Conservation (phyloP, 2,888 invertebrate genomes). For the Campoplex nolae region DNA sequence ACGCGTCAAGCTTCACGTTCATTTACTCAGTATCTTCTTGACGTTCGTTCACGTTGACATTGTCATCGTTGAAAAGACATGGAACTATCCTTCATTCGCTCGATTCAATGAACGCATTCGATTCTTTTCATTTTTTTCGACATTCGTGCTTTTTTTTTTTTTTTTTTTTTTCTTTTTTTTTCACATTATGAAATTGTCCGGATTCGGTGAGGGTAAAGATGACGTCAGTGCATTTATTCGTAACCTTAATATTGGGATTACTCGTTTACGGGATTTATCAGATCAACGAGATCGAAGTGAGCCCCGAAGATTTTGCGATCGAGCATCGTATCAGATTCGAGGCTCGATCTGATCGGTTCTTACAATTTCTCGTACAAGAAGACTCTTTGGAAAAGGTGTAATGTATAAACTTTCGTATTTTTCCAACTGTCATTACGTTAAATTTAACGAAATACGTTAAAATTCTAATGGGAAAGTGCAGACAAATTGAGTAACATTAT, state of each 20-base stretch:
- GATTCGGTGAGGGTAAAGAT: slow-evolving; percentile 2
- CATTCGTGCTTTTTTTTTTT: not conserved
- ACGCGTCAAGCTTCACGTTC: not conserved
- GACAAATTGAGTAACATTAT: not conserved
- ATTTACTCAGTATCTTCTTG: not conserved
- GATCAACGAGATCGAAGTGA: slow-evolving; percentile 71
- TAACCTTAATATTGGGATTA: slow-evolving; percentile 32
- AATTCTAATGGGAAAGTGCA: not conserved
- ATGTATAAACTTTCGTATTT: not conserved
- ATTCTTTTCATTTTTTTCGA: not conserved
- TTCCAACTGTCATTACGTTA: not conserved
- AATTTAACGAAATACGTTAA: too few species aligned
- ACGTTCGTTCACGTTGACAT: not conserved
- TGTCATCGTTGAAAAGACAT: not conserved
- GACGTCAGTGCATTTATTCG: slow-evolving; percentile 52
- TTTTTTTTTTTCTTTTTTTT: not conserved
- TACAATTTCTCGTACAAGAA: slow-evolving; percentile 72
- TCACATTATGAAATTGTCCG: slow-evolving; percentile 39
- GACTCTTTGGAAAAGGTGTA: slow-evolving; percentile 76
- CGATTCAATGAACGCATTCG: not conserved
- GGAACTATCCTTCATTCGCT: not conserved
- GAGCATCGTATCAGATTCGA: slow-evolving; percentile 71
- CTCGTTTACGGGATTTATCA: slow-evolving; percentile 60
- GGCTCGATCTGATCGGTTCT: slow-evolving; percentile 69
- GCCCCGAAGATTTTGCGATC: slow-evolving; percentile 72